Evolutionary conservation across 1,140 invertebrate species (phyloP).

Genomic region (Pseudomyrmex cubaensis): DNA sequence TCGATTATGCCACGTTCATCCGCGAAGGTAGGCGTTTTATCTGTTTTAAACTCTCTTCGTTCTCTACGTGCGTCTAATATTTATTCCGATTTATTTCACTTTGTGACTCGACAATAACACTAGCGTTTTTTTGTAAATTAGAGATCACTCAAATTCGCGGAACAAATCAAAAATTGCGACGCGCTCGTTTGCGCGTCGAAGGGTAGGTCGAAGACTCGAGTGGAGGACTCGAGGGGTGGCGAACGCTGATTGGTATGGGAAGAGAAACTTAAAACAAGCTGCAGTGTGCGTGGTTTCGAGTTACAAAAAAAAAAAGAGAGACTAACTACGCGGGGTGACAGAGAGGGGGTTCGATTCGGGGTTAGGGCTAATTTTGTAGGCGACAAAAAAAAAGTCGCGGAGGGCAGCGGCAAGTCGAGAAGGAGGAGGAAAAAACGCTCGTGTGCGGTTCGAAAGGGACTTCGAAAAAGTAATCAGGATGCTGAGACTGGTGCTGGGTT

Average conservation of each 20-base stretch:
- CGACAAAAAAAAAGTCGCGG: constrained; percentile 70
- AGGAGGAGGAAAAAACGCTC: neutral
- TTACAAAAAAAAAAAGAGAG: constrained; percentile 58
- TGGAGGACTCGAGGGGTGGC: constrained; percentile 17
- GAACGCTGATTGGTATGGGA: neutral
- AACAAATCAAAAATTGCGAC: constrained; percentile 69
- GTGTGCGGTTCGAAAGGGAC: constrained; percentile 10
- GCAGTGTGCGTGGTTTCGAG: constrained; percentile 67
- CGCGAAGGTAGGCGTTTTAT: constrained; percentile 15
- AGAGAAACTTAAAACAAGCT: constrained; percentile 69
- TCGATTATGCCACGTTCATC: constrained; percentile 51
- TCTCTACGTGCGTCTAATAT: too few species aligned
- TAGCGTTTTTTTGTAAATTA: too few species aligned
- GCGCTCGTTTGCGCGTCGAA: constrained; percentile 74
- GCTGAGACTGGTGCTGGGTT: constrained; percentile 5
- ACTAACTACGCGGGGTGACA: constrained; percentile 12
- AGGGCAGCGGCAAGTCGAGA: neutral
- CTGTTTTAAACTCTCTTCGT: constrained; percentile 25
- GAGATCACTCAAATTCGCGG: neutral
- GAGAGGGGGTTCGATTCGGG: constrained; percentile 78
- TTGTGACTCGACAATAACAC: neutral
- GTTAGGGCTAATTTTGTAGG: constrained; percentile 79
- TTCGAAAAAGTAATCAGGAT: constrained; percentile 61
- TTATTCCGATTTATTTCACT: neutral
- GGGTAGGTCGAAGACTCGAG: constrained; percentile 62